Evolutionary conservation across 2,888 invertebrate species (phyloP).

Genomic region (Eupithecia insigniata): DNA sequence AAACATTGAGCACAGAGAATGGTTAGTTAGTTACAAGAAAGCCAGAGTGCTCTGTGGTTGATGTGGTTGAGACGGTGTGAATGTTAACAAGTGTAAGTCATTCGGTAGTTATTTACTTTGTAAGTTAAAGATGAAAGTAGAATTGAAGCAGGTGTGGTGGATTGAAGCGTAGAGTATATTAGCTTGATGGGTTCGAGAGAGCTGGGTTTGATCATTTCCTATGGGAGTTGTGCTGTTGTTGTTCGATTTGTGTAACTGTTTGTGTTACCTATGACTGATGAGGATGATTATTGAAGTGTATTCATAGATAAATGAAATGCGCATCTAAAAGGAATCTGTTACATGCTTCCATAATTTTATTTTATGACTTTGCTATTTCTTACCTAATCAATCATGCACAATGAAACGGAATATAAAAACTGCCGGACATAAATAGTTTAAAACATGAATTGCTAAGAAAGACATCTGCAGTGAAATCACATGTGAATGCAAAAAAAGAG

Average conservation of each 20-base stretch:
- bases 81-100: conserved; percentile 11
- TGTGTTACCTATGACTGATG: conserved; percentile 17
- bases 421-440: conserved; percentile 46
- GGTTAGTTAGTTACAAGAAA: conserved; percentile 56
- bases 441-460: conserved; percentile 78
- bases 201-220: conserved; percentile 19
- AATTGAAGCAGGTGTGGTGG: conserved; percentile 22
- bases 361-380: conserved; percentile 38
- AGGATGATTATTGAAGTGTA: conserved; percentile 21
- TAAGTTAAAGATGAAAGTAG: conserved; percentile 21
- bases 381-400: conserved; percentile 71
- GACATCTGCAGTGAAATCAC: conserved; percentile 83
- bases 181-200: conserved; percentile 11
- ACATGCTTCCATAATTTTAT: conserved; percentile 68
- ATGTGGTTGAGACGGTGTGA: conserved; percentile 19
- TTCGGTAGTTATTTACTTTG: conserved; percentile 14
- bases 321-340: conserved; percentile 66
- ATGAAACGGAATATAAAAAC: conserved; percentile 42
- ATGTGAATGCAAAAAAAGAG: conserved; percentile 81
- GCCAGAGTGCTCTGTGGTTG: conserved; percentile 37
- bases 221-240: not conserved
- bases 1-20: conserved; percentile 62
- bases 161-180: conserved; percentile 28
- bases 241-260: conserved; percentile 2
- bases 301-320: conserved; percentile 75